Percentiles rank a stretch among this genome's conserved stretches.
Evolutionary conservation across 2,113 vertebrate genomes (phyloP).

Genomic region (Tachuris rubrigastra): DNA sequence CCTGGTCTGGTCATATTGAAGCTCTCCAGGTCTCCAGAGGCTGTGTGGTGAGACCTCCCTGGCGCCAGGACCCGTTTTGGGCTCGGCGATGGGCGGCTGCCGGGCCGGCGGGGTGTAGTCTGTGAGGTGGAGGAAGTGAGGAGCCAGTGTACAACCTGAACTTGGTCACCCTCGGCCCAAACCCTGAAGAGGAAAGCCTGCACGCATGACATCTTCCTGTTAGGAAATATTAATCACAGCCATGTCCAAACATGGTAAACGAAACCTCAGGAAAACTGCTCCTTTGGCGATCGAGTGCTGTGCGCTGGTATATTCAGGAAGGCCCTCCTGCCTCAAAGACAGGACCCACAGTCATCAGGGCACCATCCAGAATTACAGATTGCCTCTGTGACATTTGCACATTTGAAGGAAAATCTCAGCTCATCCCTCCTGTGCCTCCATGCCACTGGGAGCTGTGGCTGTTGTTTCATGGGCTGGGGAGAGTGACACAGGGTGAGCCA

Average conservation of each 20-base stretch:
- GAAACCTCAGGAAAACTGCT: conserved; percentile 45
- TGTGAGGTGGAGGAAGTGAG: background rate
- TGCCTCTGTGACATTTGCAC: background rate
- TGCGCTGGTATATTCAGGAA: background rate
- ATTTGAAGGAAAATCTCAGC: background rate
- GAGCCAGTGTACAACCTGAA: conserved; percentile 43
- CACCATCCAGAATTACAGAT: background rate
- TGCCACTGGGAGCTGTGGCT: rapidly evolving
- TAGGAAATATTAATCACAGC: conserved; percentile 57
- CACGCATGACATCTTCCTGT: conserved; percentile 55
- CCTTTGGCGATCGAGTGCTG: background rate
- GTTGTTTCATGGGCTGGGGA: rapidly evolving
- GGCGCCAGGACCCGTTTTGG: background rate
- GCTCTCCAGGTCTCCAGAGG: background rate
- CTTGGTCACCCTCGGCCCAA: conserved; percentile 24
- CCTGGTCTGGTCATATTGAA: rapidly evolving
- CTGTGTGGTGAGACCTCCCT: background rate
- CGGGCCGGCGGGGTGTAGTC: background rate
- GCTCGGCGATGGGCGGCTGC: background rate
- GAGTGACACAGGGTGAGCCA: rapidly evolving
- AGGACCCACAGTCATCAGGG: background rate
- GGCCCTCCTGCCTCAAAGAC: background rate
- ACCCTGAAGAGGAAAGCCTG: conserved; percentile 49
- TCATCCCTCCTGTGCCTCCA: background rate
- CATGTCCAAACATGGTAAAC: conserved; percentile 57